Percentiles rank a stretch among this genome's conserved stretches.
Conservation (phyloP, 2,113 vertebrate species). For the Zeus faber region DNA sequence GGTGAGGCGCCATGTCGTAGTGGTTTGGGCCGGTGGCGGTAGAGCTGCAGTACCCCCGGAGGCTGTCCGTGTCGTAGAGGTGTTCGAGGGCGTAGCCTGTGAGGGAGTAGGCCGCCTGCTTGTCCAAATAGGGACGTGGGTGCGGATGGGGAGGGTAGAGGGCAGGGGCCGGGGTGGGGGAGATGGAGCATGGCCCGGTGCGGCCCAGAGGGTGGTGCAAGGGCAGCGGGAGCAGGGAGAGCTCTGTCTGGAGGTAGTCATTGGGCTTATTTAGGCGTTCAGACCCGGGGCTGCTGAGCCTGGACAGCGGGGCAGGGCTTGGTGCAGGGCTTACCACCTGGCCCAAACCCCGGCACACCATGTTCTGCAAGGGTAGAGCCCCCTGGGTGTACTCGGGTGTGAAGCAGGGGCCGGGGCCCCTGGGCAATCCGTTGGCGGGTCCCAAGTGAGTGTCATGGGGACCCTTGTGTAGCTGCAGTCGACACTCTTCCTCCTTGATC, state of each 20-base stretch:
- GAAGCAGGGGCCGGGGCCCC: slow-evolving; percentile 82
- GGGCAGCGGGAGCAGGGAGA: slow-evolving; percentile 79
- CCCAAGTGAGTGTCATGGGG: slow-evolving; percentile 68
- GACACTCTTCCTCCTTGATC: slow-evolving; percentile 96
- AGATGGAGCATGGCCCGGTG: slow-evolving; percentile 77
- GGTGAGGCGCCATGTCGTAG: slow-evolving; percentile 88
- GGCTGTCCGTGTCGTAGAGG: slow-evolving; percentile 88
- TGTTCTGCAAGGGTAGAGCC: slow-evolving; percentile 72
- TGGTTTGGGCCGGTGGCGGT: slow-evolving; percentile 84
- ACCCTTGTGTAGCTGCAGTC: slow-evolving; percentile 82
- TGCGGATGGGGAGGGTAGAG: slow-evolving; percentile 76
- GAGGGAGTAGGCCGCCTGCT: slow-evolving; percentile 89
- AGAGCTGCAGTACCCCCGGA: slow-evolving; percentile 87
- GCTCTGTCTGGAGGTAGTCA: slow-evolving; percentile 87
- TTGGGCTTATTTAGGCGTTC: slow-evolving; percentile 88
- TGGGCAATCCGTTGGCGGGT: slow-evolving; percentile 83
- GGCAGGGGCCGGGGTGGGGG: slow-evolving; percentile 73
- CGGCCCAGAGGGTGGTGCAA: slow-evolving; percentile 73
- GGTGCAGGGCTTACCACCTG: slow-evolving; percentile 81
- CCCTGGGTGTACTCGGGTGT: slow-evolving; percentile 78
- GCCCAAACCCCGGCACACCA: slow-evolving; percentile 75
- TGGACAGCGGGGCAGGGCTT: slow-evolving; percentile 83
- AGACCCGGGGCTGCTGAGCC: slow-evolving; percentile 86
- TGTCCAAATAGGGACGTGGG: slow-evolving; percentile 86
- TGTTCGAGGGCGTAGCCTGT: slow-evolving; percentile 93